Evolutionary conservation across 2,888 invertebrate species (phyloP).

Genomic region (Cheilosia variabilis): DNA sequence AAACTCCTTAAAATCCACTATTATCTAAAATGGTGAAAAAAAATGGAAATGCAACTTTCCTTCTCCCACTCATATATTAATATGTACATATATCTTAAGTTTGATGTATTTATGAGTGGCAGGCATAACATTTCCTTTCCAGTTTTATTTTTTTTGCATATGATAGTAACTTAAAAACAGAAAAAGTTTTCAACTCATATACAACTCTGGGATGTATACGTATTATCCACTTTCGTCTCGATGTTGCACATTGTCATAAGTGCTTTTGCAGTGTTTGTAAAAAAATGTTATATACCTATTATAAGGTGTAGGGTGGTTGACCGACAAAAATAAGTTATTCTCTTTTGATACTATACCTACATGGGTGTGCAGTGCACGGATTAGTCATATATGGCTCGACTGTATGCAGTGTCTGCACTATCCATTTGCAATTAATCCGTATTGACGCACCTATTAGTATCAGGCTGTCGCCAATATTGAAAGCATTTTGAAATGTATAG

Average conservation of each 20-base stretch:
- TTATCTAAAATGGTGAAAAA: conserved; percentile 55
- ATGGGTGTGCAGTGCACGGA: too few species aligned
- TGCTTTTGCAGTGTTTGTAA: background rate
- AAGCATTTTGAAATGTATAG: conserved; percentile 55
- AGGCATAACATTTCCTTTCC: conserved; percentile 32
- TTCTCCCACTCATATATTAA: background rate
- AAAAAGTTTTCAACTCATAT: background rate
- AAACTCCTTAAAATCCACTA: conserved; percentile 73
- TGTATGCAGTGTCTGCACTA: background rate
- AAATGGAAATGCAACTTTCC: conserved; percentile 41
- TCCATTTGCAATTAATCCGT: conserved; percentile 36
- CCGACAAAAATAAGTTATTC: too few species aligned
- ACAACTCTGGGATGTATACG: background rate
- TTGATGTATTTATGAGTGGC: conserved; percentile 71
- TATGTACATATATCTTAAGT: conserved; percentile 33
- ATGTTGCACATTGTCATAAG: background rate
- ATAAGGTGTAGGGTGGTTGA: too few species aligned
- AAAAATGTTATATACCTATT: too few species aligned
- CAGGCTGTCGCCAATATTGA: conserved; percentile 25
- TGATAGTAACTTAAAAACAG: conserved; percentile 3
- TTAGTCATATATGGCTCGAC: too few species aligned
- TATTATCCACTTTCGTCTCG: background rate
- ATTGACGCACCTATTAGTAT: conserved; percentile 37
- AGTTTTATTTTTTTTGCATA: conserved; percentile 31
- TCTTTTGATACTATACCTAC: too few species aligned